Percentiles rank a stretch among this genome's conserved stretches.
Evolutionary conservation across 2,113 vertebrate genomes (phyloP).

Genomic region (Carassius carassius): DNA sequence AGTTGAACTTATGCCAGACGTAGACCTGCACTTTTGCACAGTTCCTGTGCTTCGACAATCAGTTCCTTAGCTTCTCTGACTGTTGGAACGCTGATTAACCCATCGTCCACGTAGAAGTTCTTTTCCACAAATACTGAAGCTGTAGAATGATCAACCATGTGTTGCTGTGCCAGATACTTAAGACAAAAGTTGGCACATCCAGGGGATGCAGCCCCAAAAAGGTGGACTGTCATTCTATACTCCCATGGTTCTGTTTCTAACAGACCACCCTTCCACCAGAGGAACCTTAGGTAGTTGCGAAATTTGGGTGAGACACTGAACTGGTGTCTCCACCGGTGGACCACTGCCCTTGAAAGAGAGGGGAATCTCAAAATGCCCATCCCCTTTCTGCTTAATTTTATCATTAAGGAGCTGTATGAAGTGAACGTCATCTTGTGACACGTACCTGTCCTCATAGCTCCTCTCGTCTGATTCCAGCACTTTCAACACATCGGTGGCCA

Average conservation of each 20-base stretch:
- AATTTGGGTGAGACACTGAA: constrained; percentile 28
- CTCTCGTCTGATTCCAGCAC: not conserved
- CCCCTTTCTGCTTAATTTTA: not conserved
- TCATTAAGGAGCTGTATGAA: constrained; percentile 1
- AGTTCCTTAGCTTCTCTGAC: constrained; percentile 30
- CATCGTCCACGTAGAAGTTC: constrained; percentile 52
- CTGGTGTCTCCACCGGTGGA: not conserved
- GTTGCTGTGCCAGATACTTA: constrained; percentile 35
- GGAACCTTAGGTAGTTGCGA: constrained; percentile 36
- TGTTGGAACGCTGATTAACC: constrained; percentile 29
- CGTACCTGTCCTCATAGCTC: not conserved
- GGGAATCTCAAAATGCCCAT: not conserved
- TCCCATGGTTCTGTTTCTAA: constrained; percentile 30
- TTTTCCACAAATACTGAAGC: constrained; percentile 43
- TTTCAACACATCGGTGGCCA: not conserved
- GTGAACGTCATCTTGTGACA: not conserved
- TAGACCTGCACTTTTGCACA: constrained; percentile 31
- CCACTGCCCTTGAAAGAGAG: not conserved
- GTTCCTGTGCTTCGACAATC: not conserved
- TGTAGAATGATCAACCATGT: constrained; percentile 25
- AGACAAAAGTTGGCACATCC: constrained; percentile 30
- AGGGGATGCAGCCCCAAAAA: constrained; percentile 17
- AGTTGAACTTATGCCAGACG: constrained; percentile 44
- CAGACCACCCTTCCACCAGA: constrained; percentile 38
- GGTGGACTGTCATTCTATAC: constrained; percentile 34